These are phyloP conservation scores for Rhagium mordax DNA, from an alignment of 2,888 invertebrate genomes.

Conservation along the genomic window DNA sequence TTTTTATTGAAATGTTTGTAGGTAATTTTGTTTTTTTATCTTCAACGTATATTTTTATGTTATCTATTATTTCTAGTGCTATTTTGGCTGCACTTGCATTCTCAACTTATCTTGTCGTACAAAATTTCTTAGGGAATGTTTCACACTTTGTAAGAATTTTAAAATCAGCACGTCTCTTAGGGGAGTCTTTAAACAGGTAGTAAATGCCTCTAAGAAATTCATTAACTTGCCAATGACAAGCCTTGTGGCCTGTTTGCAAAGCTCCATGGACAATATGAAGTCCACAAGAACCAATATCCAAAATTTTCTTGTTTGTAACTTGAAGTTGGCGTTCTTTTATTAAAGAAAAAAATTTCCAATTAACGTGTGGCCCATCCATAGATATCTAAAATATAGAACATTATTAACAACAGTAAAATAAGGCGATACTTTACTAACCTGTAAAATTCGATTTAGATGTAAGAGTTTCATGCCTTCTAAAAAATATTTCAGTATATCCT, in stretches of 20 bases:
- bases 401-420: no score
- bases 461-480: no score
- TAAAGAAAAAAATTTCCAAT: no score
- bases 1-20: neutral
- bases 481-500: no score
- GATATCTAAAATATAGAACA: no score
- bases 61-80: slow-evolving; percentile 4
- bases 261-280: slow-evolving; percentile 58
- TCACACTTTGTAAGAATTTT: neutral
- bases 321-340: no score
- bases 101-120: neutral
- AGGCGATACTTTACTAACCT: no score
- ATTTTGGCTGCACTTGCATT: neutral
- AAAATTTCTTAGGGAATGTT: slow-evolving; percentile 6
- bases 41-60: neutral
- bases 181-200: slow-evolving; percentile 26
- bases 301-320: neutral
- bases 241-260: slow-evolving; percentile 53
- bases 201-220: slow-evolving; percentile 50
- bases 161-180: slow-evolving; percentile 26
- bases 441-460: no score
- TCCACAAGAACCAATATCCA: slow-evolving; percentile 57
- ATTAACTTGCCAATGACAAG: slow-evolving; percentile 13
- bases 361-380: no score
- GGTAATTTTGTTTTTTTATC: neutral